These are phyloP conservation scores for Drymodes brunneopygia DNA, from an alignment of 2,113 vertebrate species.

Conservation along the genomic window DNA sequence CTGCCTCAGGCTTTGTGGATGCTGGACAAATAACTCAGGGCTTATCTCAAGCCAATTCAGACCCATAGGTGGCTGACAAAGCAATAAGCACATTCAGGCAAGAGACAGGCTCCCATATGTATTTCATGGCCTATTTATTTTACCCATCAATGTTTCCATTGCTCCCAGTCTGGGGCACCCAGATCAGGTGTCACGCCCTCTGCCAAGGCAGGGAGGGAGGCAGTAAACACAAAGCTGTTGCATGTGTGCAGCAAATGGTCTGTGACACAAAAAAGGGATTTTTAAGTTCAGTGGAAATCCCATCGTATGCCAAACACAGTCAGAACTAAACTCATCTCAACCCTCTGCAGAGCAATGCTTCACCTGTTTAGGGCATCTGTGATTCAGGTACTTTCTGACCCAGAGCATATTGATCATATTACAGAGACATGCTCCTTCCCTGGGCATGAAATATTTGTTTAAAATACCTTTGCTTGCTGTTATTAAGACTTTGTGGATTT, in stretches of 20 bases:
- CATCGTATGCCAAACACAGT: rapidly evolving
- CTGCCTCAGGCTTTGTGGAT: background rate
- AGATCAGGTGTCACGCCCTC: background rate
- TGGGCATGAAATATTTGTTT: background rate
- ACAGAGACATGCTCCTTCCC: background rate
- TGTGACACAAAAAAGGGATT: background rate
- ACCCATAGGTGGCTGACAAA: background rate
- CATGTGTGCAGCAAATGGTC: background rate
- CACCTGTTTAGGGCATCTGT: background rate
- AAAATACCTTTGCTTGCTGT: background rate
- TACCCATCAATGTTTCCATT: background rate
- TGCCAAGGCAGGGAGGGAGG: background rate
- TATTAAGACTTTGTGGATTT: background rate
- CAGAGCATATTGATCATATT: rapidly evolving
- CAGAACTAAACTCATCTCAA: background rate
- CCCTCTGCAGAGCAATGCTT: background rate
- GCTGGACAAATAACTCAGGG: background rate
- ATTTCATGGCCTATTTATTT: background rate
- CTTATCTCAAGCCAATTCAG: background rate
- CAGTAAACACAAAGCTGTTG: background rate
- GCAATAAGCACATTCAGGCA: background rate
- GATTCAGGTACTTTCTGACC: background rate
- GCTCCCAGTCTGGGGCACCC: background rate
- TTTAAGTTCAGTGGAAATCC: background rate
- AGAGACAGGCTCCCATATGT: background rate